Conservation (phyloP, 2,888 invertebrate genomes). For the Leptinotarsa rubiginosa region DNA sequence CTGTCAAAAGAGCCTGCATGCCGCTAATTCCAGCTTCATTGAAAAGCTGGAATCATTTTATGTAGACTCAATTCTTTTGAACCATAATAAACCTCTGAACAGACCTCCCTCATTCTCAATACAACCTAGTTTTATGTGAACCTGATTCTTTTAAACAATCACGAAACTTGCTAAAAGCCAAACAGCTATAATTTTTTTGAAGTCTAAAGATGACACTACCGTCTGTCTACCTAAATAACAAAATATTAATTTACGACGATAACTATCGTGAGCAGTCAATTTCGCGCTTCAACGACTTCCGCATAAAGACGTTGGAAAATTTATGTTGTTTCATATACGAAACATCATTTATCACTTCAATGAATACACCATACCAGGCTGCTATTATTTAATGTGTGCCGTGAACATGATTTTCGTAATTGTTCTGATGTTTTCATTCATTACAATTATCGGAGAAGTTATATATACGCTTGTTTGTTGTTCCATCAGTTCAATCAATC, state of each 20-base stretch:
- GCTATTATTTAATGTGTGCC: conserved; percentile 20
- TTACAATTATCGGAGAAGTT: conserved; percentile 12
- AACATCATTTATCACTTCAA: conserved; percentile 22
- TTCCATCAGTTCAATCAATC: background rate
- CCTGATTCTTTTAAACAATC: too few relatives aligned
- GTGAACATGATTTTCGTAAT: conserved; percentile 13
- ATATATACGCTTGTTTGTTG: conserved; percentile 12
- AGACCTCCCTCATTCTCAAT: too few relatives aligned
- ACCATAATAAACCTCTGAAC: too few relatives aligned
- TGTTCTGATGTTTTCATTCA: conserved; percentile 19
- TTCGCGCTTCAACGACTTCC: conserved; percentile 15
- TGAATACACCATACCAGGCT: conserved; percentile 4
- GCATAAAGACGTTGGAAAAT: conserved; percentile 17
- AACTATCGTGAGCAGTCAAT: conserved; percentile 18
- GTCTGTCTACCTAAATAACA: background rate
- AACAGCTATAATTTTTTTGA: too few relatives aligned
- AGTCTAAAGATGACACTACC: too few relatives aligned
- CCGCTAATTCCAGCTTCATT: too few relatives aligned
- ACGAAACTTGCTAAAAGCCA: too few relatives aligned
- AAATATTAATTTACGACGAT: conserved; percentile 11
- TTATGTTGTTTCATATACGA: conserved; percentile 15
- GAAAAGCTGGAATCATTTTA: too few relatives aligned
- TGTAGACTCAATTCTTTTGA: too few relatives aligned
- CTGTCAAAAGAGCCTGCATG: too few relatives aligned
- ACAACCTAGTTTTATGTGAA: too few relatives aligned